These are phyloP conservation scores for Erpobdella octoculata DNA, from an alignment of 2,888 invertebrate genomes.

Conservation along the genomic window DNA sequence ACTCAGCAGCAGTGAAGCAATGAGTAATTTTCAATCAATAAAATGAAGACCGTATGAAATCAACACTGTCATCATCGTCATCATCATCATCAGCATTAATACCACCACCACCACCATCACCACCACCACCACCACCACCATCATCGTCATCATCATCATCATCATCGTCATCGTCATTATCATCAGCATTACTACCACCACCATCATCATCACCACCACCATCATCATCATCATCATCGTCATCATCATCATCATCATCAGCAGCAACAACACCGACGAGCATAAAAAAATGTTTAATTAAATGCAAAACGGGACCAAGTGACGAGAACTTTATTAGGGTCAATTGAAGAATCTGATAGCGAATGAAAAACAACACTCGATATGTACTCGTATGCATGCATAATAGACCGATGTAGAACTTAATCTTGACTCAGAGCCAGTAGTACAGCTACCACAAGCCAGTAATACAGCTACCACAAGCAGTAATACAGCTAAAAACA, in stretches of 20 bases:
- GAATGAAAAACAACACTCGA: no score
- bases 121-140: background rate
- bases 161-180: constrained; percentile 10
- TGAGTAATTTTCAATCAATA: no score
- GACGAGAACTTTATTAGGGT: background rate
- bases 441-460: no score
- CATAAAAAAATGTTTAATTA: background rate
- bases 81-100: background rate
- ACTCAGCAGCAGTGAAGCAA: no score
- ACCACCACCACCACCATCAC: background rate
- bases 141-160: background rate
- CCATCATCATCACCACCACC: constrained; percentile 65
- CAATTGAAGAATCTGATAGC: background rate
- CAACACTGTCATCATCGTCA: background rate
- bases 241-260: background rate
- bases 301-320: background rate
- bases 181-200: constrained; percentile 3
- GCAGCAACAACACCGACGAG: background rate
- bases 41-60: no score
- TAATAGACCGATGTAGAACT: no score
- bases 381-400: no score
- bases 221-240: constrained; percentile 58
- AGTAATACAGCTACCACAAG: no score
- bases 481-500: no score
- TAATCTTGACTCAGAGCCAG: no score